phyloP scores from a whole-genome alignment of 2,113 vertebrate species.

The Callospermophilus lateralis region DNA sequence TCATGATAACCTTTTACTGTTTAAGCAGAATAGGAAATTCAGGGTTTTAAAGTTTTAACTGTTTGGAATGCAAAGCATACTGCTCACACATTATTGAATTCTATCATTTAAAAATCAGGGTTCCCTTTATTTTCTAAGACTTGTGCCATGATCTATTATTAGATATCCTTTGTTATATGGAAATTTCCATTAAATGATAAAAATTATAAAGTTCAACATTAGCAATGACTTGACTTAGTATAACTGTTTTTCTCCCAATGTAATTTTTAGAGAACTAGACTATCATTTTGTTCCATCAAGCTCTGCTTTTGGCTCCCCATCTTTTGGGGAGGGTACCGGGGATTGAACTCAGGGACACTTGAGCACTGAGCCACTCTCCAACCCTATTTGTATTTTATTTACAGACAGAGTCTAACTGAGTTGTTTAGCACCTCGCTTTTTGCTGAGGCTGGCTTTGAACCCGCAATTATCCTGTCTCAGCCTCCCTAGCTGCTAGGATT shows the following conservation, averaged over 20 bases:
- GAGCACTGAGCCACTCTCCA: too few species aligned
- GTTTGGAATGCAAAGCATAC: slow-evolving; percentile 47
- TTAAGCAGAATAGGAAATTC: slow-evolving; percentile 63
- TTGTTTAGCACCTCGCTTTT: too few species aligned
- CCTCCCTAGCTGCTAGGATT: too few species aligned
- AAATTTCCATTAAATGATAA: slow-evolving; percentile 47
- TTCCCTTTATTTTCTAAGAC: slow-evolving; percentile 56
- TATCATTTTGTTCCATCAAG: neutral
- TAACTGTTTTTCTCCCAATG: neutral
- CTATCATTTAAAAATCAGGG: slow-evolving; percentile 53
- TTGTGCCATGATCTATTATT: slow-evolving; percentile 21
- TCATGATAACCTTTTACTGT: slow-evolving; percentile 52
- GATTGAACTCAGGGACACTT: too few species aligned
- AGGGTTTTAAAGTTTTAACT: slow-evolving; percentile 58
- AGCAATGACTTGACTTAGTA: neutral
- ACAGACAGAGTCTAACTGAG: too few species aligned
- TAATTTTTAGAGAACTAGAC: slow-evolving; percentile 21
- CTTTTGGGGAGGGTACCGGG: too few species aligned
- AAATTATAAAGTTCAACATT: slow-evolving; percentile 4
- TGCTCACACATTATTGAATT: slow-evolving; percentile 34
- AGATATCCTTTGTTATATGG: slow-evolving; percentile 63
- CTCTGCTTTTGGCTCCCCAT: neutral
- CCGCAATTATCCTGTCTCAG: too few species aligned
- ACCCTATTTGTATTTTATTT: too few species aligned
- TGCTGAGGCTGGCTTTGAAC: too few species aligned